Evolutionary conservation across 2,113 vertebrate genomes (phyloP), one percentile per base, ranked within the genome.

Genomic region (Orcinus orca): DNA sequence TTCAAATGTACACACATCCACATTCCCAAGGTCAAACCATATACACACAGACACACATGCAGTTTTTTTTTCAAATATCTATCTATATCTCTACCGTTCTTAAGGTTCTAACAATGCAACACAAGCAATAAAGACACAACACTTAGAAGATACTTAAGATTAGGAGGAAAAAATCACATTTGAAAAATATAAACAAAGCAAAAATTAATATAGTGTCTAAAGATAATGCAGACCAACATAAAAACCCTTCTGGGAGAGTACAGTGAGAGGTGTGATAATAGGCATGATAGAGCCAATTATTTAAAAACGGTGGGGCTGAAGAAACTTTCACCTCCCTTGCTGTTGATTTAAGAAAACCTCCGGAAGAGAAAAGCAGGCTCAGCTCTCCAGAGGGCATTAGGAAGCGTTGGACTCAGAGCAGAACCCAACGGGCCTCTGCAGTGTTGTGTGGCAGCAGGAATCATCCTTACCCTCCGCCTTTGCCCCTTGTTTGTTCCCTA

Each of bases 131-230:
- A 83, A 38, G 29, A 79, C 38, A 73, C 36, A 96, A 65, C 23
- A 82, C 73, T 68, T 82, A 47, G 41, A 71, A 96, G 94, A 88
- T 26, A 47, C 33, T 92, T 20, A 65, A 29, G 7, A 79, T n/a
- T 18, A 21, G 5, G 5, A 12, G 23, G 10, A 6, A 41, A 62
- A 31, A 31, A 65, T 18, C 60, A 65, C 62, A 81, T 74, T 85
- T 71, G 47, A 82, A 84, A 97, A 95, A 73, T 55, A 77, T 21
- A 92, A 94, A 38, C 20, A 74, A 79, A 97, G 60, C 5, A 58
- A 82, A 53, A 76, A 83, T 76, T 25, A 33, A 47, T 29, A 38
- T 1, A 18, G 33, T 71, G 4, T 67, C 15, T 62, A 44, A n/a
- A 94, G n/a, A 38, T 33, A 88, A 38, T 11, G 23, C 1, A 47